Percentiles rank a stretch among this genome's conserved stretches.
Evolutionary conservation across 2,113 vertebrate species (phyloP).

Genomic region (Apus apus): DNA sequence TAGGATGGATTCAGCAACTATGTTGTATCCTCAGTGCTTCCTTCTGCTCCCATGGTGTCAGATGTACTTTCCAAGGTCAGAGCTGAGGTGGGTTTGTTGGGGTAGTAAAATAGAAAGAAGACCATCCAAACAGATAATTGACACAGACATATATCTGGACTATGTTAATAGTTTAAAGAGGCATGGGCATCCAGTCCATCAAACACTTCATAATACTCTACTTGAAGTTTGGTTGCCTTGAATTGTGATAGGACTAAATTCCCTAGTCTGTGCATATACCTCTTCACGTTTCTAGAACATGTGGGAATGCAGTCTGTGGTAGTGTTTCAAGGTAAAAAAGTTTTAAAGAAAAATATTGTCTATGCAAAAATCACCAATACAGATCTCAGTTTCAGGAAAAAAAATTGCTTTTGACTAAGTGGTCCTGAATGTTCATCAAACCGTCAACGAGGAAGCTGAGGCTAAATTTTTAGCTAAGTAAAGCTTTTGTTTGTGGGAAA

Average conservation of each 20-base stretch:
- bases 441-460: background rate
- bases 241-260: background rate
- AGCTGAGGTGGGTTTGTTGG: background rate
- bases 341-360: background rate
- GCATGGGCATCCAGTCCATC: background rate
- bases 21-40: background rate
- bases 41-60: background rate
- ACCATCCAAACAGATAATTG: background rate
- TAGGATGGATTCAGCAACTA: background rate
- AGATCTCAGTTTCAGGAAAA: slow-evolving; percentile 6
- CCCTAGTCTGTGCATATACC: background rate
- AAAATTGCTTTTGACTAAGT: background rate
- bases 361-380: background rate
- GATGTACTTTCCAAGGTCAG: background rate
- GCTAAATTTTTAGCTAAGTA: background rate
- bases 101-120: background rate
- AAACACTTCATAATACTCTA: background rate
- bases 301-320: background rate
- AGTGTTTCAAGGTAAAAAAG: background rate
- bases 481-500: background rate
- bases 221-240: background rate
- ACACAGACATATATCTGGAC: background rate
- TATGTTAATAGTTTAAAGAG: background rate
- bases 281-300: background rate
- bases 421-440: background rate